Evolutionary conservation across 1,140 invertebrate genomes (phyloP).

Genomic region (Drosophila willistoni): DNA sequence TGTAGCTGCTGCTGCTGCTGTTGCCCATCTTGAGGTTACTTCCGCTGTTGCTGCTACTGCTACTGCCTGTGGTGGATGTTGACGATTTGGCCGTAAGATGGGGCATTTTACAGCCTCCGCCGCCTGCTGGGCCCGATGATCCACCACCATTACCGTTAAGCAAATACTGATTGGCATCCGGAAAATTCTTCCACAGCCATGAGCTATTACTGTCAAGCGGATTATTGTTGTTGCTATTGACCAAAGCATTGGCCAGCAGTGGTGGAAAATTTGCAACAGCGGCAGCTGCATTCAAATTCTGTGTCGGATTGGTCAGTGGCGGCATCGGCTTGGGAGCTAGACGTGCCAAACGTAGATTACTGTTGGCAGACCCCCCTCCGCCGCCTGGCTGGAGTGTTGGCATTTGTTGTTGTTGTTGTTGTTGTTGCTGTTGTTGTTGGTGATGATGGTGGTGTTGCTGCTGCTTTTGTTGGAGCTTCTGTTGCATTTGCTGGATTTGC

Average conservation of each 20-base stretch:
- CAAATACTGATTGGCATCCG: conserved; percentile 70
- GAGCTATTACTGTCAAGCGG: conserved; percentile 56
- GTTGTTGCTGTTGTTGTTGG: conserved; percentile 36
- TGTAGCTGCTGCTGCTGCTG: conserved; percentile 28
- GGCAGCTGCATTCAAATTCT: conserved; percentile 23
- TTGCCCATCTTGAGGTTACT: conserved; percentile 22
- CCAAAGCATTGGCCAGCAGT: conserved; percentile 20
- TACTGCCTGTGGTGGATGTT: conserved; percentile 44
- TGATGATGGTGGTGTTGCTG: conserved; percentile 48
- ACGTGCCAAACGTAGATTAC: conserved; percentile 45
- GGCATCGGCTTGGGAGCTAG: conserved; percentile 59
- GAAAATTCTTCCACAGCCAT: conserved; percentile 81
- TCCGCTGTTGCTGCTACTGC: conserved; percentile 6
- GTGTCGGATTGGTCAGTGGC: conserved; percentile 49
- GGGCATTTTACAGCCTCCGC: conserved; percentile 48
- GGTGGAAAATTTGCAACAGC: conserved; percentile 13
- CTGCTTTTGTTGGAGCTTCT: conserved; percentile 36
- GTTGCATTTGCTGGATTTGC: conserved; percentile 42
- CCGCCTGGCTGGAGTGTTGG: conserved; percentile 45
- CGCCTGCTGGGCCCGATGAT: neutral
- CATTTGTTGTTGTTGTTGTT: conserved; percentile 46
- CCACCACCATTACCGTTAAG: conserved; percentile 57
- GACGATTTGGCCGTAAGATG: conserved; percentile 67
- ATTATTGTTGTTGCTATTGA: conserved; percentile 24
- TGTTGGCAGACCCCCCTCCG: conserved; percentile 8